phyloP scores from a whole-genome alignment of 2,888 invertebrate species.

The Encarsia formosa region DNA sequence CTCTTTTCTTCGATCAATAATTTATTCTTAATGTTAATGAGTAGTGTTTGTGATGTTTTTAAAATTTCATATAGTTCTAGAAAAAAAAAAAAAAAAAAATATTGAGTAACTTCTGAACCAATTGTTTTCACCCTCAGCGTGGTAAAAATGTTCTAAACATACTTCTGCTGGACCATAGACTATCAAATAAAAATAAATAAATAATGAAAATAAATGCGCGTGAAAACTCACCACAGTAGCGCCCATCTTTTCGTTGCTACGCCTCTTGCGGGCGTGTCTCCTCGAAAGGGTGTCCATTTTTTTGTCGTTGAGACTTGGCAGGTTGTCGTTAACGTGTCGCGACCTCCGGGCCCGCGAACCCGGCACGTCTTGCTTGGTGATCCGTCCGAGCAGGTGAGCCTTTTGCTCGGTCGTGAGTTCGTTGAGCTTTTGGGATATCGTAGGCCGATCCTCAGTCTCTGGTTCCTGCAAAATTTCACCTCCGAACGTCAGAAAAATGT shows the following conservation, averaged over 20 bases:
- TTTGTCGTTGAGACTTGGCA: slow-evolving; percentile 41
- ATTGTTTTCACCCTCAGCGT: too few relatives aligned
- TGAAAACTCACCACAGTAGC: slow-evolving; percentile 59
- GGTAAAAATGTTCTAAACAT: too few relatives aligned
- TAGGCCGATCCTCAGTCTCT: slow-evolving; percentile 43
- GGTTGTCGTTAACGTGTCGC: slow-evolving; percentile 42
- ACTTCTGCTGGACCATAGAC: too few relatives aligned
- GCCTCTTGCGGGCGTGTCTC: slow-evolving; percentile 57
- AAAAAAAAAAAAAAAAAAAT: too few relatives aligned
- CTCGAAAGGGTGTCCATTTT: slow-evolving; percentile 50
- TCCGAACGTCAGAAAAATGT: not conserved
- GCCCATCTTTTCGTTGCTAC: slow-evolving; percentile 61
- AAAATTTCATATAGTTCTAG: too few relatives aligned
- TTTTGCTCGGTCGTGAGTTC: slow-evolving; percentile 44
- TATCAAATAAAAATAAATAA: too few relatives aligned
- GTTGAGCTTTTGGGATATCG: slow-evolving; percentile 42
- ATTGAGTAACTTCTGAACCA: too few relatives aligned
- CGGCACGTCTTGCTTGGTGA: slow-evolving; percentile 40
- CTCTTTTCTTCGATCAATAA: slow-evolving; percentile 9
- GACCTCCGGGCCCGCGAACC: slow-evolving; percentile 38
- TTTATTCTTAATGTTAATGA: too few relatives aligned
- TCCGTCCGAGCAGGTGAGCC: slow-evolving; percentile 42
- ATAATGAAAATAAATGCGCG: not conserved
- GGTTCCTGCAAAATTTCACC: slow-evolving; percentile 37
- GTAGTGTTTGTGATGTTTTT: too few relatives aligned